Evolutionary conservation across 2,797 vertebrate species (phyloP), one percentile per base, ranked within the genome.

Genomic region (Lithobates pipiens): DNA sequence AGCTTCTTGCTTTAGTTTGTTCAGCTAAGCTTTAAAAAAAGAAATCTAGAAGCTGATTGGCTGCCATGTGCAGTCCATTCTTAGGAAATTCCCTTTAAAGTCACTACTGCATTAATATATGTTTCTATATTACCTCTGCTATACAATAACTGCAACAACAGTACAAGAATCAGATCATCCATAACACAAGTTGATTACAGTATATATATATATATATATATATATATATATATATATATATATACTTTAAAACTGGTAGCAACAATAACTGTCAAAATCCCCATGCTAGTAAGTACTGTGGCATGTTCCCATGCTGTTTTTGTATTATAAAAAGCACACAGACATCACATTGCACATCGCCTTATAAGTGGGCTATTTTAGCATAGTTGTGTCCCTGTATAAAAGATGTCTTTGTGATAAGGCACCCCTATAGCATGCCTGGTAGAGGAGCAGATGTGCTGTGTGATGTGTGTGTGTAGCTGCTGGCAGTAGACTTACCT

Each of bases 401-500:
- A 68, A 21, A 7, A 13, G 34, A 16, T 67, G 32, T 6, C 34
- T 78, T 78, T 67, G 76, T 44, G 79, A 25, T 50, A 13, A n/a
- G 46, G 34, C 23, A 72, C 46, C 54, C 79, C 29, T 54, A 39
- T 36, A 32, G 3, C 10, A 23, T 63, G 21, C 32, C 27, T 79
- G 10, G 39, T 39, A 39, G 39, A 9, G 9, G 8, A n/a, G 63
- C 69, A 70, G 73, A 75, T 57, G 11, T 39, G 39, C 1, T 1
- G 8, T 39, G 39, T 39, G 9, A 9, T 9, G 1, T 39, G 34
- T 39, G 36, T 39, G 39, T 54, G 50, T 5, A 25, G 61, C 61
- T 65, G 61, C 7, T 39, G 39, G 7, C 39, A 39, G 39, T 9
- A 39, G 61, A 61, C 85, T 11, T 87, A 87, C 86, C 86, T 87